phyloP scores from a whole-genome alignment of 2,888 invertebrate genomes.

The Platycheirus rosarum region DNA sequence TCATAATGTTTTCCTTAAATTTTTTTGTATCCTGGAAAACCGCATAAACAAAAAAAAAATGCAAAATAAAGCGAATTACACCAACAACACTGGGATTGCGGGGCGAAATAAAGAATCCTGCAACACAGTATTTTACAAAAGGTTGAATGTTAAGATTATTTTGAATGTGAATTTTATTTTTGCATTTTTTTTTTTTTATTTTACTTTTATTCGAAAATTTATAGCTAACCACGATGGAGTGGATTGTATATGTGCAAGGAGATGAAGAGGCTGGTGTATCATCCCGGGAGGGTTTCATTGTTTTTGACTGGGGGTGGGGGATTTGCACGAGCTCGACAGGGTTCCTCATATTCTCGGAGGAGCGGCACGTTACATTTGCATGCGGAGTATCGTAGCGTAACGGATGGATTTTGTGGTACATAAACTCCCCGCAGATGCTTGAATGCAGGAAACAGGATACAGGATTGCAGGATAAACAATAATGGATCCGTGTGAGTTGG shows the following conservation, averaged over 20 bases:
- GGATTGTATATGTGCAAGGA: background rate
- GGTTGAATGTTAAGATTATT: conserved; percentile 68
- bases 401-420: conserved; percentile 44
- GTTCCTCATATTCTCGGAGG: conserved; percentile 7
- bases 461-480: conserved; percentile 58
- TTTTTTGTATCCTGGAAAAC: conserved; percentile 37
- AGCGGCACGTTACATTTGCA: conserved; percentile 16
- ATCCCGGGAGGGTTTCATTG: conserved; percentile 30
- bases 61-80: conserved; percentile 47
- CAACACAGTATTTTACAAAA: conserved; percentile 49
- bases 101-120: conserved; percentile 5
- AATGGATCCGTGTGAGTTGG: conserved; percentile 41
- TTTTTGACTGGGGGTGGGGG: background rate
- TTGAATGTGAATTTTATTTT: conserved; percentile 56
- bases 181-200: conserved; percentile 13
- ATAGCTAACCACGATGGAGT: conserved; percentile 40
- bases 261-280: background rate
- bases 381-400: conserved; percentile 1
- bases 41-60: conserved; percentile 22
- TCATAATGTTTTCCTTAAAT: conserved; percentile 53
- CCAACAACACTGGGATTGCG: conserved; percentile 23
- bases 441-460: conserved; percentile 36
- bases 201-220: conserved; percentile 57
- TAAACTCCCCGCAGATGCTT: conserved; percentile 50
- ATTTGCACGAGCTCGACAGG: conserved; percentile 8